phyloP scores from a whole-genome alignment of 2,797 vertebrate genomes.

The Vultur gryphus region DNA sequence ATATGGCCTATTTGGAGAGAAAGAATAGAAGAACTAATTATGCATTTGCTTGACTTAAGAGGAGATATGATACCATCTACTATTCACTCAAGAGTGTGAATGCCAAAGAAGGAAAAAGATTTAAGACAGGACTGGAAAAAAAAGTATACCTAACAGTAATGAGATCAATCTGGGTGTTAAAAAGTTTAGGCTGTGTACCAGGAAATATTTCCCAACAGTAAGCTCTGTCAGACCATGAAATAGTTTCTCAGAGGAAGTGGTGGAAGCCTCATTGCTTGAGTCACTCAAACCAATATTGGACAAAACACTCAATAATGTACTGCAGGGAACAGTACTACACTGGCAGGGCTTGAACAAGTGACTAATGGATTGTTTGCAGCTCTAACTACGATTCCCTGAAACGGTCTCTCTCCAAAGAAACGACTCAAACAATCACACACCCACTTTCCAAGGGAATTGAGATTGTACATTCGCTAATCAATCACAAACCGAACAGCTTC shows the following conservation, averaged over 20 bases:
- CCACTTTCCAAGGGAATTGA: conserved; percentile 45
- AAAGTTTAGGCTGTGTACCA: conserved; percentile 36
- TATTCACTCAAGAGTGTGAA: not conserved
- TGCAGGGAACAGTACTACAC: conserved; percentile 2
- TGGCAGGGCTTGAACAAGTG: conserved; percentile 40
- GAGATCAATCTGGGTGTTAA: conserved; percentile 40
- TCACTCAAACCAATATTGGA: conserved; percentile 42
- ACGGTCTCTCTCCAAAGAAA: conserved; percentile 52
- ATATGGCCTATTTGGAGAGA: conserved; percentile 45
- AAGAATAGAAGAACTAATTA: conserved; percentile 43
- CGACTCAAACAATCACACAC: conserved; percentile 13
- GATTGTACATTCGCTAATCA: conserved; percentile 51
- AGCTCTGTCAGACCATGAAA: conserved; percentile 36
- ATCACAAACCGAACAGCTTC: conserved; percentile 10
- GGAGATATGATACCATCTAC: conserved; percentile 24
- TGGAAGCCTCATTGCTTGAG: conserved; percentile 46
- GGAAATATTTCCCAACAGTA: conserved; percentile 39
- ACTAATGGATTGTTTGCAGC: conserved; percentile 45
- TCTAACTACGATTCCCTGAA: conserved; percentile 48
- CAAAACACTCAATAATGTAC: conserved; percentile 31
- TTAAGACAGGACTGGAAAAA: not conserved
- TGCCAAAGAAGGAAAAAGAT: not conserved
- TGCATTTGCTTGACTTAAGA: conserved; percentile 31
- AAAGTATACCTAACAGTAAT: conserved; percentile 30
- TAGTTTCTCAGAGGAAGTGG: conserved; percentile 42